Evolutionary conservation across 92 coral and sea anemone species (phyloP).

Genomic region (Metridium senile): DNA sequence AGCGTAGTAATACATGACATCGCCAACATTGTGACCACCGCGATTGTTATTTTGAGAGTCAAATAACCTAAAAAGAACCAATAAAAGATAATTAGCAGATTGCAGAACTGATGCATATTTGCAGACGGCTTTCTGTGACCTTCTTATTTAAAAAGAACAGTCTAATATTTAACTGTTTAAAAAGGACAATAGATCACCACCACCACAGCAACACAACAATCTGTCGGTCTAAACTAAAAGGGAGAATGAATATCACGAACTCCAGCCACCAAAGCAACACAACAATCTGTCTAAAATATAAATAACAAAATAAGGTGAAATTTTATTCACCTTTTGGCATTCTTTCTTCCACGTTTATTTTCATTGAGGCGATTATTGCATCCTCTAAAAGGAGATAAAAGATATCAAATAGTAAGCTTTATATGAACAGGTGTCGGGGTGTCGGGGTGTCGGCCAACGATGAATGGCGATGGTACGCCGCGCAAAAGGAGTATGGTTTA

Average conservation of each 20-base stretch:
- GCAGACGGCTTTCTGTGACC: no score
- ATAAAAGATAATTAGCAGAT: not conserved
- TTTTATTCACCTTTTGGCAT: slow-evolving; percentile 20
- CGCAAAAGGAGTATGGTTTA: no score
- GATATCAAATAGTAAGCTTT: not conserved
- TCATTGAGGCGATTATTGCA: slow-evolving; percentile 48
- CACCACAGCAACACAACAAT: no score
- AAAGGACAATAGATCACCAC: no score
- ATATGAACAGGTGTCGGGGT: no score
- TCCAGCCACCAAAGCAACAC: not conserved
- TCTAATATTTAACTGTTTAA: no score
- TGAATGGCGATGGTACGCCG: no score
- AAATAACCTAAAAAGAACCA: slow-evolving; percentile 14
- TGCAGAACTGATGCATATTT: not conserved
- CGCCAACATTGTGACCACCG: slow-evolving; percentile 42
- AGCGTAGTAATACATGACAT: slow-evolving; percentile 27
- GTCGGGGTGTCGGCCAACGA: no score
- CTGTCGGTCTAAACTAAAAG: no score
- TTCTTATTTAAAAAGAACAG: no score
- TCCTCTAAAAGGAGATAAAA: slow-evolving; percentile 53
- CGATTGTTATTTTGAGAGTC: slow-evolving; percentile 48
- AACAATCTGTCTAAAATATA: not conserved
- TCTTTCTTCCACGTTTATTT: slow-evolving; percentile 25
- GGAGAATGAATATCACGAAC: no score
- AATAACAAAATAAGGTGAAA: not conserved